Percentiles rank a stretch among this genome's conserved stretches.
Evolutionary conservation across 2,113 vertebrate genomes (phyloP).

Genomic region (Pungitius pungitius): DNA sequence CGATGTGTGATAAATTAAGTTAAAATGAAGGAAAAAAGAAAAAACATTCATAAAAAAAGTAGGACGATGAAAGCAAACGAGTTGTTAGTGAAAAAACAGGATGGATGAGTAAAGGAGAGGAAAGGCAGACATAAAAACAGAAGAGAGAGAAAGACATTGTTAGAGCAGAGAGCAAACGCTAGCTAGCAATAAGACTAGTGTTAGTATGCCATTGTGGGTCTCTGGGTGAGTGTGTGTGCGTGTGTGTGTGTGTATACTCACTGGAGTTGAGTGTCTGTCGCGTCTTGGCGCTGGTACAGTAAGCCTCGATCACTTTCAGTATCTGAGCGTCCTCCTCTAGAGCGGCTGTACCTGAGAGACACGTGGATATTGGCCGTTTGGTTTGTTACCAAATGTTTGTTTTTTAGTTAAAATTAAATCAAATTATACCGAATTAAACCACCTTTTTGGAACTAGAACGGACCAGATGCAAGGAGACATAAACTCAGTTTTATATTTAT

Average conservation of each 20-base stretch:
- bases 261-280: conserved; percentile 98
- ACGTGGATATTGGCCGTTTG: neutral
- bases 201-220: neutral
- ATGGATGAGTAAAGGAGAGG: conserved; percentile 22
- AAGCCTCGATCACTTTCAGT: conserved; percentile 98
- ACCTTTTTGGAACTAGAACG: no score
- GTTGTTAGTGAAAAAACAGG: neutral
- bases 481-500: no score
- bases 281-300: conserved; percentile 98
- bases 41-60: neutral
- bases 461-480: no score
- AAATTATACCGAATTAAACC: neutral
- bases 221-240: neutral
- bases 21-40: neutral
- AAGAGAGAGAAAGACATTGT: conserved; percentile 88
- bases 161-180: conserved; percentile 79
- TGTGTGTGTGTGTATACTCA: conserved; percentile 75
- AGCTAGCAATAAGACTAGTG: conserved; percentile 26
- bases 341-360: conserved; percentile 89
- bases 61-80: neutral
- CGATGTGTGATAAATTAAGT: neutral
- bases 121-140: conserved; percentile 37
- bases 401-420: no score
- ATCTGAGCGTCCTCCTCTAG: conserved; percentile 98
- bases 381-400: no score